A percentile compares a stretch with the other conserved stretches of the same genome.
phyloP scores from a whole-genome alignment of 2,113 vertebrate genomes.

The Turdus rufiventris region DNA sequence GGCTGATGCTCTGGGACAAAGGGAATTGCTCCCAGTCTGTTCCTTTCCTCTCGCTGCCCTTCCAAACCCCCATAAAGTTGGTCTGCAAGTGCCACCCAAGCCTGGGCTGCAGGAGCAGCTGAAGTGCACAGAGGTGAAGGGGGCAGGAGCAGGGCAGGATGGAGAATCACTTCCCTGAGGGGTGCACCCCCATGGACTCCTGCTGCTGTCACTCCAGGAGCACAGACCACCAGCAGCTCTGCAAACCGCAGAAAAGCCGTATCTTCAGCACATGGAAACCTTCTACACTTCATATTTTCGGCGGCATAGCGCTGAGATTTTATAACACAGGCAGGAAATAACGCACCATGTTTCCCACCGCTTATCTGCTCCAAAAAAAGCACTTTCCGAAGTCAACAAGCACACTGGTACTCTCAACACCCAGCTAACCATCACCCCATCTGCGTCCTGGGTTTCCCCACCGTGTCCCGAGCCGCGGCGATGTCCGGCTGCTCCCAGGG shows the following conservation, averaged over 20 bases:
- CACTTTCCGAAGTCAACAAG: neutral
- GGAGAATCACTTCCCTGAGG: neutral
- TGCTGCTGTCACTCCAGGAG: neutral
- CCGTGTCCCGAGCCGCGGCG: accelerated
- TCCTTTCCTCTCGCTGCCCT: neutral
- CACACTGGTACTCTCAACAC: neutral
- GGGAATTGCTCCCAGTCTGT: neutral
- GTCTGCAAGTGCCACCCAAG: neutral
- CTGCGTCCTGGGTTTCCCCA: neutral
- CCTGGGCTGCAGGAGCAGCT: neutral
- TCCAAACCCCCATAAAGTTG: neutral
- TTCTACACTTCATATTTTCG: neutral
- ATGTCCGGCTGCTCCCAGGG: accelerated
- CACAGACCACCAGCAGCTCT: neutral
- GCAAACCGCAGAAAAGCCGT: neutral
- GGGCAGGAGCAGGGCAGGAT: neutral
- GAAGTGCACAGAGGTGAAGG: neutral
- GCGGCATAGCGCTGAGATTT: accelerated
- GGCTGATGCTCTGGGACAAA: neutral
- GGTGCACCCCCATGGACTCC: neutral
- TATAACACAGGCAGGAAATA: neutral
- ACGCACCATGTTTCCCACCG: accelerated
- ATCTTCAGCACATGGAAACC: neutral
- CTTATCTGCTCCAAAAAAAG: neutral
- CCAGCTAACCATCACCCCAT: too few relatives aligned